Percentiles rank a stretch among this genome's conserved stretches.
Conservation (phyloP, 23 tunicate species). For the Ciona savignyi region DNA sequence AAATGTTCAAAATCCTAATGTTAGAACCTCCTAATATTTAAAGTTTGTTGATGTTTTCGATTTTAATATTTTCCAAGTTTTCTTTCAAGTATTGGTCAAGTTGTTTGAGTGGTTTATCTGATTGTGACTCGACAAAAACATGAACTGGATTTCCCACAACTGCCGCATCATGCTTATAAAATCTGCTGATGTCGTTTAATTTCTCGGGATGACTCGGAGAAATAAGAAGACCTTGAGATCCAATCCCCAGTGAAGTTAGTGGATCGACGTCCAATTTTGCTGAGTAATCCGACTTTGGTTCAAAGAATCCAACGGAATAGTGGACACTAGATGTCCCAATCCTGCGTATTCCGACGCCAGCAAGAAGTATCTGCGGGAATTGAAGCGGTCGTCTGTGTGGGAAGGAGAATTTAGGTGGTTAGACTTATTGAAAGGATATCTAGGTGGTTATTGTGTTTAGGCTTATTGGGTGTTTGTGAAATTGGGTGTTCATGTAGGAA, state of each 20-base stretch:
- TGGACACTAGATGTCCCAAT: slow-evolving; percentile 49
- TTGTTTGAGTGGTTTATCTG: too few relatives aligned
- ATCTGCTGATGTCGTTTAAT: not conserved
- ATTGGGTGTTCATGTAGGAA: too few relatives aligned
- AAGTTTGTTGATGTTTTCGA: too few relatives aligned
- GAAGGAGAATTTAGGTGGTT: too few relatives aligned
- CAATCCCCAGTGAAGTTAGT: slow-evolving; percentile 15
- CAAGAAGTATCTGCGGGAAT: slow-evolving; percentile 37
- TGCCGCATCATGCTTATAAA: slow-evolving; percentile 10
- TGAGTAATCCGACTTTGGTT: slow-evolving; percentile 26
- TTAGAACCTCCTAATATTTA: too few relatives aligned
- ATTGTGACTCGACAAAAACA: slow-evolving; percentile 59
- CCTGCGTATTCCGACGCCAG: slow-evolving; percentile 22
- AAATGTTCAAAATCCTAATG: too few relatives aligned
- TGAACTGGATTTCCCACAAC: slow-evolving; percentile 29
- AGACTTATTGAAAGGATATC: too few relatives aligned
- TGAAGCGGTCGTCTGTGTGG: slow-evolving; percentile 6
- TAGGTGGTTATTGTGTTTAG: too few relatives aligned
- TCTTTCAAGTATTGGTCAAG: too few relatives aligned
- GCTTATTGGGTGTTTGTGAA: too few relatives aligned
- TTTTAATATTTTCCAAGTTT: too few relatives aligned
- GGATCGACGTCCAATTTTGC: slow-evolving; percentile 5
- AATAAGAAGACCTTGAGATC: slow-evolving; percentile 19
- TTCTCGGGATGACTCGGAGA: too few relatives aligned
- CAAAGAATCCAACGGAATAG: slow-evolving; percentile 23